These are phyloP conservation scores for Drosophila repleta DNA, from an alignment of 1,140 invertebrate genomes.

Conservation along the genomic window DNA sequence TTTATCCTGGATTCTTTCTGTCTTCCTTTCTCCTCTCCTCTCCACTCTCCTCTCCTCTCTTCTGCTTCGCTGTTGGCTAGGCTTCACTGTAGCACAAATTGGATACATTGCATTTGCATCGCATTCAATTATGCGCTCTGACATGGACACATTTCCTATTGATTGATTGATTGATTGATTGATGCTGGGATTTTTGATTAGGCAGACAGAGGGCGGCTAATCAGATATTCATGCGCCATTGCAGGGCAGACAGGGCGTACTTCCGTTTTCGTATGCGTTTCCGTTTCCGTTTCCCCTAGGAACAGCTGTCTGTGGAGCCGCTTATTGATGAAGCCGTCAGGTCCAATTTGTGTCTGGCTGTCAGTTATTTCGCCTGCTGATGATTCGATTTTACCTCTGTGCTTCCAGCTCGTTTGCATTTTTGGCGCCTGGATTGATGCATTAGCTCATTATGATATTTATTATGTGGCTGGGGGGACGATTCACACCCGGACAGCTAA, in stretches of 20 bases:
- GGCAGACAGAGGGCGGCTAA: slow-evolving; percentile 54
- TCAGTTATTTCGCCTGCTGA: slow-evolving; percentile 58
- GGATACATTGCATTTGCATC: slow-evolving; percentile 7
- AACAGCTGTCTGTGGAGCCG: neutral
- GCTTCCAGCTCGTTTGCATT: slow-evolving; percentile 41
- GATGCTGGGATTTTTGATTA: slow-evolving; percentile 62
- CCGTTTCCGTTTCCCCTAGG: slow-evolving; percentile 2
- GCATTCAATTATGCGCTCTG: slow-evolving; percentile 50
- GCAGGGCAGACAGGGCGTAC: slow-evolving; percentile 30
- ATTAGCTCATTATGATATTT: slow-evolving; percentile 53
- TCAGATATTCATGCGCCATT: slow-evolving; percentile 78
- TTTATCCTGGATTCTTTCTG: too few species aligned
- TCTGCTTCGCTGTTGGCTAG: too few species aligned
- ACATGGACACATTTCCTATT: slow-evolving; percentile 59
- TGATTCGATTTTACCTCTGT: slow-evolving; percentile 30
- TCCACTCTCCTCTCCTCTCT: too few species aligned
- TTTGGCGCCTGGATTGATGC: slow-evolving; percentile 48
- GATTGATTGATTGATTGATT: slow-evolving; percentile 56
- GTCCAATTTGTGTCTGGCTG: slow-evolving; percentile 68
- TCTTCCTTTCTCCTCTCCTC: too few species aligned
- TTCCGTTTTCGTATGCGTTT: slow-evolving; percentile 22
- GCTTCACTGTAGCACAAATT: neutral
- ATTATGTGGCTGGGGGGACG: slow-evolving; percentile 19
- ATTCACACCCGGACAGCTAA: slow-evolving; percentile 49
- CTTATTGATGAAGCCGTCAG: slow-evolving; percentile 49